Evolutionary conservation across 1,140 invertebrate species (phyloP), one percentile per base, ranked within the genome.

Genomic region (Schlechtendalia chinensis): DNA sequence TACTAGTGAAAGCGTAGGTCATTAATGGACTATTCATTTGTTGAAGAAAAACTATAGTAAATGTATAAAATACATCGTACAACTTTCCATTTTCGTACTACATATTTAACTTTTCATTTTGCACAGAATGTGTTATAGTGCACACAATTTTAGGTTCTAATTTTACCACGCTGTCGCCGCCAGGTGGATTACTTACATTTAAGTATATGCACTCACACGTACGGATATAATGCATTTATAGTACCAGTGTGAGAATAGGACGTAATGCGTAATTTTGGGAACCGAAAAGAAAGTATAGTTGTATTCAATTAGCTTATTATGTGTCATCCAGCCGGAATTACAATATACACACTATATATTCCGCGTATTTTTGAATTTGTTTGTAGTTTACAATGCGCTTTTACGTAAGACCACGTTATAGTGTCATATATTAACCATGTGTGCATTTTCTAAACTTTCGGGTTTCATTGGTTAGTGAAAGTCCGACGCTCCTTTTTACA

Each of bases 281-380:
- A 58, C 10, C 22, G 22, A 59, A 59, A 59, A 59, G 67, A 71
- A 71, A 71, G 67, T 71, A 27, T 50, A 17, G 50, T 22, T 67
- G 19, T 53, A 53, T 71, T 50, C 50, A 71, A 71, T 71, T 71
- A 71, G 45, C 8, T 71, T 71, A 71, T 71, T 53, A 50, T 53
- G 67, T 27, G 45, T 71, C 6, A 22, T 22, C 16, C 22, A 45
- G 22, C 45, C 14, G 45, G 67, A 71, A 71, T 71, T 17, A 67
- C 67, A 71, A 71, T 53, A 45, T 3, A 71, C 27, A 45, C 8
- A 39, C 29, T n/a, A 39, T 45, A 65, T 59, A 61, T 24, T n/a
- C 14, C n/a, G n/a, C 19, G 63, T 65, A 39, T 17, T 6, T 69
- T 69, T 17, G 65, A 47, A 47, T 69, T 69, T 24, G 65, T 69